Conservation (phyloP, 2,113 vertebrate species). For the Bucco capensis region DNA sequence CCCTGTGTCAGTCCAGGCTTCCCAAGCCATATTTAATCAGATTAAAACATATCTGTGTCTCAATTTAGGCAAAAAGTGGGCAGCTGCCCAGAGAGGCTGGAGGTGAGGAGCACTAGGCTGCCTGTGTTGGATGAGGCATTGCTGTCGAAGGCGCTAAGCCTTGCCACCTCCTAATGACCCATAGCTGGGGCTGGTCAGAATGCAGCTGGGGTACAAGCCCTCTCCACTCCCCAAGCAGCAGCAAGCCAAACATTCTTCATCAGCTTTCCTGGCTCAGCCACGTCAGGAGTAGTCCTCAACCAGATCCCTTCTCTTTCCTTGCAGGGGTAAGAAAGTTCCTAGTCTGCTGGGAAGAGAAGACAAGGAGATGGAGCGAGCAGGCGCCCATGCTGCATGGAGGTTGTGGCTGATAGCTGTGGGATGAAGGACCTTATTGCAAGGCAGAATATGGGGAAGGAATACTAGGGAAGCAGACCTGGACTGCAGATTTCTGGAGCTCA, state of each 20-base stretch:
- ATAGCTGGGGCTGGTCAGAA: neutral
- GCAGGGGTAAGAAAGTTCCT: neutral
- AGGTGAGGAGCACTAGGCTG: neutral
- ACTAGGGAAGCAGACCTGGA: neutral
- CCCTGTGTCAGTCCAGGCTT: neutral
- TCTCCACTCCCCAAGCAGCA: neutral
- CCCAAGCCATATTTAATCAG: neutral
- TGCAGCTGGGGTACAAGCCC: neutral
- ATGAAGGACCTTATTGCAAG: neutral
- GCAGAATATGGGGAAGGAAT: neutral
- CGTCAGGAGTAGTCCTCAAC: neutral
- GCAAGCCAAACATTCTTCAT: neutral
- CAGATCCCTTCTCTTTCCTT: neutral
- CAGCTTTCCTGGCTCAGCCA: neutral
- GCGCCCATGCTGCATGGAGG: neutral
- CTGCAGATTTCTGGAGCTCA: neutral
- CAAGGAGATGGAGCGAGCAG: neutral
- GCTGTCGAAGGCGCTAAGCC: neutral
- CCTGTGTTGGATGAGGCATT: fast-evolving
- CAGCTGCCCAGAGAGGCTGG: neutral
- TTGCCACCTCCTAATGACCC: neutral
- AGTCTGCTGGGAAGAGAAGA: neutral
- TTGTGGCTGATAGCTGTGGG: neutral
- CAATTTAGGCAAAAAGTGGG: neutral
- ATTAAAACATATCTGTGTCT: neutral